These are phyloP conservation scores for Chironomus striatipennis DNA, from an alignment of 1,140 invertebrate genomes.

Conservation along the genomic window DNA sequence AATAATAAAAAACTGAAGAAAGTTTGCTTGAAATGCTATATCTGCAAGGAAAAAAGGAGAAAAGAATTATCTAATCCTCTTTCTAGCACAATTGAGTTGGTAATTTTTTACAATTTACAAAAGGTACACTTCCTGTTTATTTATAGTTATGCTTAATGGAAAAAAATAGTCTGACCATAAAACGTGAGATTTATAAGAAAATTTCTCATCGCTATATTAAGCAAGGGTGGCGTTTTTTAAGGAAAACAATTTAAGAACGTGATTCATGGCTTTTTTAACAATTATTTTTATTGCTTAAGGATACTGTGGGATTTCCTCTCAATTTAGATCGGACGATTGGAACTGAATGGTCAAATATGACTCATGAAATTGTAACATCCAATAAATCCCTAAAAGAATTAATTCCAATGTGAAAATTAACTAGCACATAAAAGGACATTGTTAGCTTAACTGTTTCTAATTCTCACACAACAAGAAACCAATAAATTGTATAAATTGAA, in stretches of 20 bases:
- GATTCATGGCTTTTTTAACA: not conserved
- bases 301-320: too few relatives aligned
- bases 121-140: constrained; percentile 9
- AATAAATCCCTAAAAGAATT: too few relatives aligned
- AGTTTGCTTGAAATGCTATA: too few relatives aligned
- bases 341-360: too few relatives aligned
- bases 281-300: not conserved
- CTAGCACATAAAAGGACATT: not conserved
- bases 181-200: not conserved
- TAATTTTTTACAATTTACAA: constrained; percentile 3
- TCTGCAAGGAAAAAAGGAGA: too few relatives aligned
- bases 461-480: not conserved
- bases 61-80: constrained; percentile 20
- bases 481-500: constrained; percentile 3
- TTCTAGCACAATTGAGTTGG: not conserved
- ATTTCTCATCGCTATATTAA: not conserved
- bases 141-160: not conserved
- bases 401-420: too few relatives aligned
- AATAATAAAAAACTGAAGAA: not conserved
- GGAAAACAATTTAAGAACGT: too few relatives aligned
- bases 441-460: not conserved
- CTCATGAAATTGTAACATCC: too few relatives aligned
- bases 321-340: too few relatives aligned
- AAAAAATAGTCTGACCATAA: not conserved
- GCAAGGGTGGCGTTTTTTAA: too few relatives aligned